A percentile compares a stretch with the other conserved stretches of the same genome.
Conservation (phyloP, 2,888 invertebrate genomes). For the Amiota communis region DNA sequence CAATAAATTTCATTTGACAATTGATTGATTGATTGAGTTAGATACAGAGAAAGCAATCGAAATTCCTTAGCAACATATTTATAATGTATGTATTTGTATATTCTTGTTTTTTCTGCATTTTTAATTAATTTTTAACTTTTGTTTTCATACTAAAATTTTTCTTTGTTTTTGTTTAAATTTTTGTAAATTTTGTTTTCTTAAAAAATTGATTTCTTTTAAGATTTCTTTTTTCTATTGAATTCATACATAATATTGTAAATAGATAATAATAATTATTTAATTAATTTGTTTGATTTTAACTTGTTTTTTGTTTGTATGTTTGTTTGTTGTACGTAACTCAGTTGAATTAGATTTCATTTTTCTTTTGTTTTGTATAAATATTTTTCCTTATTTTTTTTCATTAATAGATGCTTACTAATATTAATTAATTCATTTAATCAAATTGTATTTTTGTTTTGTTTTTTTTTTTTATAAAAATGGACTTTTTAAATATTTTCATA, state of each 20-base stretch:
- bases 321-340: conserved; percentile 38
- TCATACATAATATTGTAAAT: conserved; percentile 49
- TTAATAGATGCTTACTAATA: conserved; percentile 16
- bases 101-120: too few species aligned
- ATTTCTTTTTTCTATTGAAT: not conserved
- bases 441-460: too few species aligned
- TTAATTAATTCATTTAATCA: conserved; percentile 15
- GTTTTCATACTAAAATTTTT: not conserved
- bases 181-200: not conserved
- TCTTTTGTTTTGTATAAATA: not conserved
- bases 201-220: conserved; percentile 13
- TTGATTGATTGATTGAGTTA: not conserved
- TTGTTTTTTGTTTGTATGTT: conserved; percentile 44
- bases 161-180: conserved; percentile 10
- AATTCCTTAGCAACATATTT: not conserved
- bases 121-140: not conserved
- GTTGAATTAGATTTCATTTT: conserved; percentile 16
- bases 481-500: conserved; percentile 2
- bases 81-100: too few species aligned
- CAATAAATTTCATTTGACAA: not conserved
- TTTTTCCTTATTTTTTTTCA: not conserved
- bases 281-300: conserved; percentile 30
- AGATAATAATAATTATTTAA: conserved; percentile 42
- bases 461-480: conserved; percentile 22
- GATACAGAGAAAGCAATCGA: conserved; percentile 1